phyloP scores from a whole-genome alignment of 2,797 vertebrate genomes.

The Oryzias dopingdopingensis region DNA sequence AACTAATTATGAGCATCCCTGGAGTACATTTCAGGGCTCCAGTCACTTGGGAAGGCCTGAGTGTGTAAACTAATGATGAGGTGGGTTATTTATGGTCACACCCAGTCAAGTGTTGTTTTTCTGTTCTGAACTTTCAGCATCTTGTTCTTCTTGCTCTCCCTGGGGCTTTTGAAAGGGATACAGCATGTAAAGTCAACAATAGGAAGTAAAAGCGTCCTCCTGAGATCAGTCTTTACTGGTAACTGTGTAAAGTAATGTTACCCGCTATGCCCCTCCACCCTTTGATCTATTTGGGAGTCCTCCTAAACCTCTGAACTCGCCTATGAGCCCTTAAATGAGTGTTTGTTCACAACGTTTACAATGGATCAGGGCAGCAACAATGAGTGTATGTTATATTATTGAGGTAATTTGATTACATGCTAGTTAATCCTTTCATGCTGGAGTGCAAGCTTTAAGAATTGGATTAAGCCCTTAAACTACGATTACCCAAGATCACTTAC shows the following conservation, averaged over 20 bases:
- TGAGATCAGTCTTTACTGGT: conserved; percentile 27
- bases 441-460: conserved; percentile 70
- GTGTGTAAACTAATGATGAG: conserved; percentile 69
- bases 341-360: conserved; percentile 70
- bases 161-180: conserved; percentile 26
- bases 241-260: conserved; percentile 38
- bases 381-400: conserved; percentile 70
- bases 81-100: conserved; percentile 64
- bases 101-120: conserved; percentile 56
- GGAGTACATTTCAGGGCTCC: conserved; percentile 55
- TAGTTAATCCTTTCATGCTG: conserved; percentile 74
- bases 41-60: conserved; percentile 59
- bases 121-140: conserved; percentile 47
- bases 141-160: conserved; percentile 45
- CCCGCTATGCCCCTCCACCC: conserved; percentile 27
- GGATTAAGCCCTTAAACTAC: conserved; percentile 76
- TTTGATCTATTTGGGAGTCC: conserved; percentile 66
- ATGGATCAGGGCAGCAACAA: conserved; percentile 63
- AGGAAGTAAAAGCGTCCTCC: conserved; percentile 13
- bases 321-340: conserved; percentile 66
- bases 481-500: conserved; percentile 71
- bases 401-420: conserved; percentile 76
- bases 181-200: conserved; percentile 35
- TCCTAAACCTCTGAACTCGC: conserved; percentile 66
- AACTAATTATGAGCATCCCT: conserved; percentile 66